Evolutionary conservation across 2,888 invertebrate genomes (phyloP).

Genomic region (Spatulosminthurus flaviceps): DNA sequence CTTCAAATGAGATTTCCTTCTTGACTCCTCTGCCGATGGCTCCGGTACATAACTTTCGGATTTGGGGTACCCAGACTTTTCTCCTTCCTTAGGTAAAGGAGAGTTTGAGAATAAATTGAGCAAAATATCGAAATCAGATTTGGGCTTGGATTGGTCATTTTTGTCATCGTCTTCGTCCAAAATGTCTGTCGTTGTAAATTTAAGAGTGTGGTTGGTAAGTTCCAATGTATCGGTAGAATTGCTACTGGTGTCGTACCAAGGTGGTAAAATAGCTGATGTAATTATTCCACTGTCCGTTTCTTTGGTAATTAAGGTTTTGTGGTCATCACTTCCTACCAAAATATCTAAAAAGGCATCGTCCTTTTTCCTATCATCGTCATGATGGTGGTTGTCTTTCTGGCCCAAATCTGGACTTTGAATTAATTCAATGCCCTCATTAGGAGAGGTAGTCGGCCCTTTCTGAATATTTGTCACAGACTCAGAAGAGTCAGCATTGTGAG

Average conservation of each 20-base stretch:
- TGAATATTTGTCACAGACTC: background rate
- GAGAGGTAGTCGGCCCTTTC: background rate
- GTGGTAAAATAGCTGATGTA: constrained; percentile 61
- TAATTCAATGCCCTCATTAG: constrained; percentile 49
- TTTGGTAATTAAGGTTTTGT: constrained; percentile 60
- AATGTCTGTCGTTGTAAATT: constrained; percentile 20
- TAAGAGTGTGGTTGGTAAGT: constrained; percentile 28
- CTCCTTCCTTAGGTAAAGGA: constrained; percentile 6
- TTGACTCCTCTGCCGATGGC: constrained; percentile 31
- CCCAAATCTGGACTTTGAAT: constrained; percentile 58
- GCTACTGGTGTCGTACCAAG: constrained; percentile 56
- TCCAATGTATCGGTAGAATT: constrained; percentile 41
- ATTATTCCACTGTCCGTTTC: constrained; percentile 60
- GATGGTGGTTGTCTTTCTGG: constrained; percentile 20
- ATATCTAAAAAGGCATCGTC: constrained; percentile 58
- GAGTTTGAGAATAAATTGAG: constrained; percentile 41
- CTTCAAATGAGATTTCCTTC: constrained; percentile 39
- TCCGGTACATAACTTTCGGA: constrained; percentile 28
- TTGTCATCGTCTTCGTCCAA: constrained; percentile 8
- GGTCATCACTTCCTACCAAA: constrained; percentile 58
- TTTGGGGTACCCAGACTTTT: background rate
- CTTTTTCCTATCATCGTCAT: background rate
- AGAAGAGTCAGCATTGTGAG: background rate
- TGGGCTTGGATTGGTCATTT: constrained; percentile 38
- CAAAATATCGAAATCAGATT: constrained; percentile 39